Conservation (phyloP, 1,140 invertebrate genomes). For the Wiebesia pumilae region DNA sequence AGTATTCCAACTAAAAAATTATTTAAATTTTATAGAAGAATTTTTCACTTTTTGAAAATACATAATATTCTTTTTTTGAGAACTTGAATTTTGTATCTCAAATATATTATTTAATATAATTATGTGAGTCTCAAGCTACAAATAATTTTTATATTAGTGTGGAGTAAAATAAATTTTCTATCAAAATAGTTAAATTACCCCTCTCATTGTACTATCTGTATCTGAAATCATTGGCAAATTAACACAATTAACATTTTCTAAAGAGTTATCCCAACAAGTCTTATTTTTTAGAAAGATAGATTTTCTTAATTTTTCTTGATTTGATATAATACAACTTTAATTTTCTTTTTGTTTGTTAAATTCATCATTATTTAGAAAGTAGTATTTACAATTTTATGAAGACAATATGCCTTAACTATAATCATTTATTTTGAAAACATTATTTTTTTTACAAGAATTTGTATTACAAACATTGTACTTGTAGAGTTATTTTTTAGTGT, state of each 20-base stretch:
- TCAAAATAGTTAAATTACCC: slow-evolving; percentile 10
- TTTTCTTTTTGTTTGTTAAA: not conserved
- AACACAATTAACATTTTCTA: slow-evolving; percentile 20
- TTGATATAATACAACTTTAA: not conserved
- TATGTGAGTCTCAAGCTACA: not conserved
- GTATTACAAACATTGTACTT: too few species aligned
- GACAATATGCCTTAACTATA: not conserved
- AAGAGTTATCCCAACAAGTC: not conserved
- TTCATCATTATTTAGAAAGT: not conserved
- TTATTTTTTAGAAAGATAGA: not conserved
- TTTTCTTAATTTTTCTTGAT: slow-evolving; percentile 17
- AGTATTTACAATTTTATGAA: slow-evolving; percentile 15
- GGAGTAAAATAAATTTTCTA: not conserved
- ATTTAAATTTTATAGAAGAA: slow-evolving; percentile 47
- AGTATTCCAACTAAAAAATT: slow-evolving; percentile 57
- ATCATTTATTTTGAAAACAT: slow-evolving; percentile 28
- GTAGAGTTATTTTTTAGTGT: too few species aligned
- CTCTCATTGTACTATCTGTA: slow-evolving; percentile 7
- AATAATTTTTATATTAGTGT: not conserved
- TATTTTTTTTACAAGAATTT: slow-evolving; percentile 15
- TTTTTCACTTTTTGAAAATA: slow-evolving; percentile 43
- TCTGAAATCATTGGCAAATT: slow-evolving; percentile 26
- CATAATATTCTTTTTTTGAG: slow-evolving; percentile 18
- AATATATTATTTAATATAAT: not conserved
- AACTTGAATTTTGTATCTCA: slow-evolving; percentile 7